Evolutionary conservation across 2,797 vertebrate genomes (phyloP).

Genomic region (Cossypha dichroa): DNA sequence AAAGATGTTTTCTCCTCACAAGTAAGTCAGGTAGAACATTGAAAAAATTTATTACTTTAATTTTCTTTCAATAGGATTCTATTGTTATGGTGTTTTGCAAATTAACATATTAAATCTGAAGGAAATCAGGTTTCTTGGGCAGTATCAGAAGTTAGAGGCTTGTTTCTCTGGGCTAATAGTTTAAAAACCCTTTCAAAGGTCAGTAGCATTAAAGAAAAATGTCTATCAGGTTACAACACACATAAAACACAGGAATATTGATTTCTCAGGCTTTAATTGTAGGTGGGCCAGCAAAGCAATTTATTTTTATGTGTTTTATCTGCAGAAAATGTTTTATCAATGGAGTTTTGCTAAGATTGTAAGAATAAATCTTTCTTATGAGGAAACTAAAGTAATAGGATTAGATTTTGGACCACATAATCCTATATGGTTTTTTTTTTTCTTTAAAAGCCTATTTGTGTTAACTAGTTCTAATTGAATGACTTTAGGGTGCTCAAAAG

Average conservation of each 20-base stretch:
- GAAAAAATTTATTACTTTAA: background rate
- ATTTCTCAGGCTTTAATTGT: constrained; percentile 16
- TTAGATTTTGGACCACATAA: constrained; percentile 4
- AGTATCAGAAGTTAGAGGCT: background rate
- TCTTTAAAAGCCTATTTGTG: background rate
- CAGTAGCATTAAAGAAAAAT: background rate
- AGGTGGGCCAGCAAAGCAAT: background rate
- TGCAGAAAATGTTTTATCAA: constrained; percentile 9
- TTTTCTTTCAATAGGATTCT: background rate
- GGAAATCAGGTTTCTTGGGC: background rate
- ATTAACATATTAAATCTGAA: background rate
- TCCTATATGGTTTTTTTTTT: background rate
- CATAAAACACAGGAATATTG: background rate
- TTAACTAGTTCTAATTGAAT: constrained; percentile 26
- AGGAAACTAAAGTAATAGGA: background rate
- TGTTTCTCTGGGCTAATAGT: background rate
- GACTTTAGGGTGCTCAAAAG: background rate
- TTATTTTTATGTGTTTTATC: background rate
- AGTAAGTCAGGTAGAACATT: background rate
- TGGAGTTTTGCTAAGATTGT: background rate
- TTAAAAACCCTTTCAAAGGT: background rate
- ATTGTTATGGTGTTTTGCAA: background rate
- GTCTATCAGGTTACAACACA: background rate
- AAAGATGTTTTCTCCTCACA: background rate
- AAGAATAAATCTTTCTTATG: background rate